Evolutionary conservation across 2,113 vertebrate species (phyloP).

Genomic region (Cyphomyrus plagiostoma): DNA sequence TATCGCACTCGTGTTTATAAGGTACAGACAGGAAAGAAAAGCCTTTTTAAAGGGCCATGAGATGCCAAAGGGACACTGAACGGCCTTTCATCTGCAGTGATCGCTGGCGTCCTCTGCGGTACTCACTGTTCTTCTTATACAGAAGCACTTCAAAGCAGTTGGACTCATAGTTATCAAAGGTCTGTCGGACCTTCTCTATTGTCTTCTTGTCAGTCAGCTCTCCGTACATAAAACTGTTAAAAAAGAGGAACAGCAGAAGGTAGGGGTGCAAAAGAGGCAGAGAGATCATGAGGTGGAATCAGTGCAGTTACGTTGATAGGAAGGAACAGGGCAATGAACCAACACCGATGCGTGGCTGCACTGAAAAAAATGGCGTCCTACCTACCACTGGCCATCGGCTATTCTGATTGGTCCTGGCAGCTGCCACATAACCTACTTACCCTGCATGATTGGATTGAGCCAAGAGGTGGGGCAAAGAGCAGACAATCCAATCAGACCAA

Average conservation of each 20-base stretch:
- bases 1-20: background rate
- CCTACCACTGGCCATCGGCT: background rate
- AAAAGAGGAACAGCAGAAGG: background rate
- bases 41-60: background rate
- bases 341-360: constrained; percentile 5
- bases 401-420: constrained; percentile 1
- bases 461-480: background rate
- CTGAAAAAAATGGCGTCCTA: background rate
- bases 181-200: constrained; percentile 87
- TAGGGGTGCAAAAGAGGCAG: background rate
- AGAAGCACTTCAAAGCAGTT: constrained; percentile 95
- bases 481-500: background rate
- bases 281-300: background rate
- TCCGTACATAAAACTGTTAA: constrained; percentile 94
- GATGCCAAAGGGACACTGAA: background rate
- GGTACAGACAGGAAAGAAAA: background rate
- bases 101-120: constrained; percentile 25
- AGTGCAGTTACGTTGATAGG: background rate
- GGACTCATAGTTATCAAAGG: constrained; percentile 94
- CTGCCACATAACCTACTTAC: background rate
- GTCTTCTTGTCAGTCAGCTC: constrained; percentile 95
- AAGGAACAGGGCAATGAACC: background rate
- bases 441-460: background rate
- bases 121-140: constrained; percentile 96
- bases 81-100: background rate